Evolutionary conservation across 2,797 vertebrate genomes (phyloP), one percentile per base, ranked within the genome.

Genomic region (Molossus molossus): DNA sequence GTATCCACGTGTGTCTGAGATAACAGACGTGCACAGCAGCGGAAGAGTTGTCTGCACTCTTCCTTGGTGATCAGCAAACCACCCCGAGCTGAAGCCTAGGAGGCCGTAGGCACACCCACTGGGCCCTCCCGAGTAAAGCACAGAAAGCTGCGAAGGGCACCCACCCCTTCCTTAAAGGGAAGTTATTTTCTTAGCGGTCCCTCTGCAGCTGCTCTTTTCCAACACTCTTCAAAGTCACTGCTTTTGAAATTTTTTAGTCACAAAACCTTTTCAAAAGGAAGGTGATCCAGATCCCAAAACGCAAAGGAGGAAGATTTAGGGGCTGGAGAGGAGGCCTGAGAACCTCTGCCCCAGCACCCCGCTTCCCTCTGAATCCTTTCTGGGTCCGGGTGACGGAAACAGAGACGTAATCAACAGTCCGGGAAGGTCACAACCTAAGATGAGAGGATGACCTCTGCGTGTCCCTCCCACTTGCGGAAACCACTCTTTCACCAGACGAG

Each of bases 231-330:
- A 20, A 64, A 87, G 60, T 55, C 64, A 62, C 88, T 12, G 27
- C 45, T 15, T 80, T 89, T 69, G 55, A 90, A n/a, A 37, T 9
- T 40, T 58, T 58, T 65, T 50, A 37, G 53, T 48, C 84, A 75
- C 20, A 58, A 87, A 73, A 62, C 37, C 50, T 84, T 95, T 85
- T 80, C 40, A 60, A 70, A 12, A 94, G 33, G 57, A 95, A 86
- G 79, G 33, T 21, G 69, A 23, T 12, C n/a, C n/a, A 89, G 58
- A 79, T 62, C 58, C 40, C 45, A 77, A 37, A 12, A 60, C 11
- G 15, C 27, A 62, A 58, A 55, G n/a, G 65, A 77, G 15, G 45
- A 27, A 70, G 83, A 27, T 53, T n/a, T 72, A 60, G 58, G 9
- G 48, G 79, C 25, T 14, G 13, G 40, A 69, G 33, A 77, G 20